Conservation (phyloP, 2,888 invertebrate genomes). For the Ditula angustiorana region DNA sequence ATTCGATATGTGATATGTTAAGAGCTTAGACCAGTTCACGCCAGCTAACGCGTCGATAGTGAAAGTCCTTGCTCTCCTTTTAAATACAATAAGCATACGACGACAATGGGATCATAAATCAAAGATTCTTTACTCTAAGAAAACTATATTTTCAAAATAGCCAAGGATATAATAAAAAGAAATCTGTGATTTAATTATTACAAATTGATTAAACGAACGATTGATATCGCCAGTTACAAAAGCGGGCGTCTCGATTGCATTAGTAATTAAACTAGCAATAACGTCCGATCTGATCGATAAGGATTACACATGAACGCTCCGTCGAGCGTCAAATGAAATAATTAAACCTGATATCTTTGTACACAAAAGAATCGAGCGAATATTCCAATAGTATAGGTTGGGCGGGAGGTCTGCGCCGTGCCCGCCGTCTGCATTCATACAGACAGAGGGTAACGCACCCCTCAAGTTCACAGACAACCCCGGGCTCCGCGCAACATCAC, state of each 20-base stretch:
- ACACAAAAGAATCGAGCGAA: conserved; percentile 23
- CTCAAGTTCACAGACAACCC: conserved; percentile 73
- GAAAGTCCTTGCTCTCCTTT: conserved; percentile 60
- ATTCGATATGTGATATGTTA: too few relatives aligned
- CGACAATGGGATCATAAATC: conserved; percentile 11
- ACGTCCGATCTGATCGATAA: conserved; percentile 21
- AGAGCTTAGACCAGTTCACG: not conserved
- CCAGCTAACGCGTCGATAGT: conserved; percentile 49
- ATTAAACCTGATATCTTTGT: conserved; percentile 28
- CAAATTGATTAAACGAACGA: conserved; percentile 27
- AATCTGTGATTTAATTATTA: not conserved
- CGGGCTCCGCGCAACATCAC: conserved; percentile 8
- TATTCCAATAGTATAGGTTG: conserved; percentile 25
- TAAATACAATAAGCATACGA: conserved; percentile 5
- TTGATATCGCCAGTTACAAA: conserved; percentile 30
- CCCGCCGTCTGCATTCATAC: conserved; percentile 41
- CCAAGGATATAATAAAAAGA: not conserved
- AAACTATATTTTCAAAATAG: not conserved
- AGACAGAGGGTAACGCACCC: conserved; percentile 79
- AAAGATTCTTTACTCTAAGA: not conserved
- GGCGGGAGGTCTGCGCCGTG: conserved; percentile 35
- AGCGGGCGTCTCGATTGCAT: conserved; percentile 16
- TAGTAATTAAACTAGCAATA: conserved; percentile 32
- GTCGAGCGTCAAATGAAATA: conserved; percentile 28
- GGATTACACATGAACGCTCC: conserved; percentile 26